Conservation (phyloP, 2,888 invertebrate genomes). For the Aphrophora alni region DNA sequence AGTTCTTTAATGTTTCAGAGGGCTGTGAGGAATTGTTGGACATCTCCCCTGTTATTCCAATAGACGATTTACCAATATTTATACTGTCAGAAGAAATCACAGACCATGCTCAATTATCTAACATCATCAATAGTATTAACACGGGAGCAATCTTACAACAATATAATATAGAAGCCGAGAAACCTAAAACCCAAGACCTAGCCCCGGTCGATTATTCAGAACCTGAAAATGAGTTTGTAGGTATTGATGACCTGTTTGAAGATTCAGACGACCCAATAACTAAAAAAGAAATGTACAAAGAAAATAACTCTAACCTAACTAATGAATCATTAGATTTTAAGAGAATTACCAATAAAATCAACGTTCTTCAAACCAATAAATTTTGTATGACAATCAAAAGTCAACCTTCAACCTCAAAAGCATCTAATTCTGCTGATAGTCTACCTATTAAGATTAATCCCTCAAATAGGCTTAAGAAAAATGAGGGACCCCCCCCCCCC, state of each 20-base stretch:
- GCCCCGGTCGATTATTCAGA: conserved; percentile 7
- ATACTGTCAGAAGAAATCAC: too few species aligned
- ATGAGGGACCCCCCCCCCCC: background rate
- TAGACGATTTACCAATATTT: too few species aligned
- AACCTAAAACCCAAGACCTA: too few species aligned
- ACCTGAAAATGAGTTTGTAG: conserved; percentile 10
- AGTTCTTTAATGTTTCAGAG: too few species aligned
- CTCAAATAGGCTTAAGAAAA: conserved; percentile 19
- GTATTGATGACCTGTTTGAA: conserved; percentile 16
- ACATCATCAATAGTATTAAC: background rate
- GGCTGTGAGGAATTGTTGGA: too few species aligned
- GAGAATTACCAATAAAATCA: conserved; percentile 16
- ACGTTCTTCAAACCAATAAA: conserved; percentile 16
- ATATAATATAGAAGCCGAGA: background rate
- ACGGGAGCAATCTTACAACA: conserved; percentile 2
- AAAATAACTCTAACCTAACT: conserved; percentile 19
- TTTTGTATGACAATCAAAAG: conserved; percentile 11
- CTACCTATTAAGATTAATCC: conserved; percentile 16
- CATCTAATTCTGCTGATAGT: conserved; percentile 12
- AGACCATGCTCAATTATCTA: too few species aligned
- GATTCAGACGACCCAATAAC: background rate
- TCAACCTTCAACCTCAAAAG: conserved; percentile 17
- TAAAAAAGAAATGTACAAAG: conserved; percentile 14
- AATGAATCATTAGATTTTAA: conserved; percentile 22
- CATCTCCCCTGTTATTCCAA: too few species aligned